These are phyloP conservation scores for Aleiodes alternator DNA, from an alignment of 2,888 invertebrate species.

Conservation along the genomic window DNA sequence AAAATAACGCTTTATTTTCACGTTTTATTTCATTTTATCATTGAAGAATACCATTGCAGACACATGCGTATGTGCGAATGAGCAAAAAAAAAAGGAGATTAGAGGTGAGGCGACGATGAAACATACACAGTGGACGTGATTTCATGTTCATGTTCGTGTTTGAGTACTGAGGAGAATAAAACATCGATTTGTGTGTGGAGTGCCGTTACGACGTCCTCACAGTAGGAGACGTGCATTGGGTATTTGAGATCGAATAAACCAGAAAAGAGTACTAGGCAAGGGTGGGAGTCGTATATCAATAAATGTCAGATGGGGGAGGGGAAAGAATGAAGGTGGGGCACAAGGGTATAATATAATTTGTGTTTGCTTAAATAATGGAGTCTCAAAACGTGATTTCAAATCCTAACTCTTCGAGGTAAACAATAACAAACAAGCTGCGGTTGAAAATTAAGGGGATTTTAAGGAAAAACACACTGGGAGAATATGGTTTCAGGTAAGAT, in stretches of 20 bases:
- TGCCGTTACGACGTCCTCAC: conserved; percentile 59
- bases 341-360: not conserved
- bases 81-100: not conserved
- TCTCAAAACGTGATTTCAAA: not conserved
- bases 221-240: conserved; percentile 14
- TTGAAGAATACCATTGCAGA: not conserved
- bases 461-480: not conserved
- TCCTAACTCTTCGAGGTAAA: not conserved
- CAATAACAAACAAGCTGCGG: conserved; percentile 14
- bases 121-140: not conserved
- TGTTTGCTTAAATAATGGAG: conserved; percentile 13
- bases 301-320: not conserved
- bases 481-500: conserved; percentile 14
- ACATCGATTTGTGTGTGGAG: conserved; percentile 47
- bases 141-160: not conserved
- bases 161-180: conserved; percentile 33
- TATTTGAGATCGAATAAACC: conserved; percentile 9
- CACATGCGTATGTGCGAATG: not conserved
- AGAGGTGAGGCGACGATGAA: conserved; percentile 24
- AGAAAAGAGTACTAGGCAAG: too few relatives aligned
- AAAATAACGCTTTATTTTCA: conserved; percentile 1
- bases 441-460: not conserved
- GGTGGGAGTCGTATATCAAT: too few relatives aligned
- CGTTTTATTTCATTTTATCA: not conserved
- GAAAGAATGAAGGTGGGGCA: not conserved